These are phyloP conservation scores for Phymorhynchus buccinoides DNA, from an alignment of 1,140 invertebrate species.

Conservation along the genomic window DNA sequence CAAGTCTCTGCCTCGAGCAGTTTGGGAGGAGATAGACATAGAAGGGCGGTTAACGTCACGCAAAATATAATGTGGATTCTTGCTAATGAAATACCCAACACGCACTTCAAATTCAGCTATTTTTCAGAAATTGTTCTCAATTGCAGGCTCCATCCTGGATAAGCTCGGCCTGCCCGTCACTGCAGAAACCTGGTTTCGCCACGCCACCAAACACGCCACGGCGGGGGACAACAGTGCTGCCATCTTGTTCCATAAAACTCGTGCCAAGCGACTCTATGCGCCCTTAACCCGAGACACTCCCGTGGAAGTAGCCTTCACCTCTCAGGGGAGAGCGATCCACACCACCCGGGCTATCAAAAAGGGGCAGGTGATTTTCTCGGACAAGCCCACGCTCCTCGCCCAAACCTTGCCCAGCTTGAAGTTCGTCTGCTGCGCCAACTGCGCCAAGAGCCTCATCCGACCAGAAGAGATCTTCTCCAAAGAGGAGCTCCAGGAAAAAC, in stretches of 20 bases:
- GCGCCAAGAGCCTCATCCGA: conserved; percentile 53
- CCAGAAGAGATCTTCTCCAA: conserved; percentile 56
- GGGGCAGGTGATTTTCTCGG: conserved; percentile 56
- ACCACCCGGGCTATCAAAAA: conserved; percentile 43
- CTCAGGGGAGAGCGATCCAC: conserved; percentile 52
- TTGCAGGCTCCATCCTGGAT: conserved; percentile 50
- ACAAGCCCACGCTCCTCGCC: conserved; percentile 52
- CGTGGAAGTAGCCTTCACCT: conserved; percentile 49
- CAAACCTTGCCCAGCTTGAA: conserved; percentile 52
- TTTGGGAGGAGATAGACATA: no score
- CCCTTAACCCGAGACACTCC: conserved; percentile 49
- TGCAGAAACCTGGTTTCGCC: conserved; percentile 58
- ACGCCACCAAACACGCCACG: conserved; percentile 36
- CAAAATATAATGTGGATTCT: no score
- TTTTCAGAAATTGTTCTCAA: no score
- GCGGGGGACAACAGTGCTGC: conserved; percentile 43
- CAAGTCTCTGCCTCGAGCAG: no score
- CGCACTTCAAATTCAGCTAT: no score
- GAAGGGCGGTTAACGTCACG: no score
- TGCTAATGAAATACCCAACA: no score
- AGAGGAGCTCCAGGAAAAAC: conserved; percentile 41
- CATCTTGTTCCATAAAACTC: conserved; percentile 57
- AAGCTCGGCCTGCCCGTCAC: conserved; percentile 54
- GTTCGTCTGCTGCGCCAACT: conserved; percentile 55
- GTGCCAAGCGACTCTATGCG: conserved; percentile 56